Evolutionary conservation across 2,113 vertebrate species (phyloP).

Genomic region (Vimba vimba): DNA sequence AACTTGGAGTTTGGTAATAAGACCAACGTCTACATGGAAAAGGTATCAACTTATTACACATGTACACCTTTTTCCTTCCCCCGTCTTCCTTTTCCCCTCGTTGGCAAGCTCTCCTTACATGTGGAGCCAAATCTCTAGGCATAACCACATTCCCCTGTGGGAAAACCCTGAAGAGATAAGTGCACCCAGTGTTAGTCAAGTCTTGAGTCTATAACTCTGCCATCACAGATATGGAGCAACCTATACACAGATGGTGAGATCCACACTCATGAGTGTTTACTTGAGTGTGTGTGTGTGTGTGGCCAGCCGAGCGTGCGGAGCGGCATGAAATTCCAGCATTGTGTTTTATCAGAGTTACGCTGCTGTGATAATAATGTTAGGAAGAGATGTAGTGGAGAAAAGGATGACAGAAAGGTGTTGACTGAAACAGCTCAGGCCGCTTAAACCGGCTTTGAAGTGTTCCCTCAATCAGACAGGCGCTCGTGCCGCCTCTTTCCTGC

Average conservation of each 20-base stretch:
- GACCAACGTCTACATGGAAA: not conserved
- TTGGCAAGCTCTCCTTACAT: not conserved
- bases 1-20: not conserved
- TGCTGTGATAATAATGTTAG: constrained; percentile 38
- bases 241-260: constrained; percentile 5
- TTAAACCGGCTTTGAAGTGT: constrained; percentile 1
- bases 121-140: constrained; percentile 14
- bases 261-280: not conserved
- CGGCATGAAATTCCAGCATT: constrained; percentile 24
- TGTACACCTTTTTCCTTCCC: not conserved
- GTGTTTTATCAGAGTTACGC: constrained; percentile 32
- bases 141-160: constrained; percentile 29
- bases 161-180: constrained; percentile 23
- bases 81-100: not conserved
- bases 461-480: constrained; percentile 9
- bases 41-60: not conserved
- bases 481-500: constrained; percentile 63
- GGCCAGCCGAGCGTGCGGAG: not conserved
- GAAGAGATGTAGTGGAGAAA: constrained; percentile 25
- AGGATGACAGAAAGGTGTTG: constrained; percentile 37
- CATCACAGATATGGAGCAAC: constrained; percentile 13
- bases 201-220: not conserved
- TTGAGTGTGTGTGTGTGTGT: constrained; percentile 7
- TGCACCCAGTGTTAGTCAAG: not conserved
- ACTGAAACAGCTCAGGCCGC: constrained; percentile 22